Evolutionary conservation across 35 echinoderm and acorn worm species (phyloP), one percentile per base, ranked within the genome.

Genomic region (Strongylocentrotus purpuratus): DNA sequence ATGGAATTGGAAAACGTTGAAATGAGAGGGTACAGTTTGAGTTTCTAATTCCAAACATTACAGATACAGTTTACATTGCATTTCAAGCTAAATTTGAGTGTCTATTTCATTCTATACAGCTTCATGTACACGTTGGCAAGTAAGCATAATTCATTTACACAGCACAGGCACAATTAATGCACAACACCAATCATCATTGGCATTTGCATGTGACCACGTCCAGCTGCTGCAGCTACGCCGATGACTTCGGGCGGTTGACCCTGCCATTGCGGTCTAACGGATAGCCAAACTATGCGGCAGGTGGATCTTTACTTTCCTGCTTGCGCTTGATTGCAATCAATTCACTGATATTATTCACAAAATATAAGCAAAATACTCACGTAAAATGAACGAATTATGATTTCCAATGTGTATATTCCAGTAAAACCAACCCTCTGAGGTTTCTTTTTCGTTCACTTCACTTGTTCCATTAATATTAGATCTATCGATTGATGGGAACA

Each of bases 401-500:
- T 33, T 46, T 3, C 9, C 5, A 11, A n/a, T 41, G 45, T 35
- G n/a, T 45, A 25, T 89, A 45, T 89, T 88, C 87, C 87, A 14
- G 32, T 35, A 22, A 89, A 45, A 45, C 4, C 87, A 28, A 89
- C 7, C 32, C 15, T 89, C 32, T 5, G 8, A 59, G 87, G 20
- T 89, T 89, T 89, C 0, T 86, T 89, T 33, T 46, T 89, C 45
- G 31, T 33, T 46, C 45, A 89, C 87, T 89, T 89, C 33, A 89
- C 87, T 89, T 33, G 87, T 89, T 45, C 87, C 87, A 89, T 89
- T 89, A n/a, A n/a, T n/a, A 46, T 89, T 17, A 25, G 17, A 89
- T 89, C 33, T 7, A 89, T 89, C 45, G 87, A 89, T 89, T 10
- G 12, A 15, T 17, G 18, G 20, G 33, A 89, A 46, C 87, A 89